Evolutionary conservation across 2,113 vertebrate species (phyloP), one percentile per base, ranked within the genome.

Genomic region (Tapirus terrestris): DNA sequence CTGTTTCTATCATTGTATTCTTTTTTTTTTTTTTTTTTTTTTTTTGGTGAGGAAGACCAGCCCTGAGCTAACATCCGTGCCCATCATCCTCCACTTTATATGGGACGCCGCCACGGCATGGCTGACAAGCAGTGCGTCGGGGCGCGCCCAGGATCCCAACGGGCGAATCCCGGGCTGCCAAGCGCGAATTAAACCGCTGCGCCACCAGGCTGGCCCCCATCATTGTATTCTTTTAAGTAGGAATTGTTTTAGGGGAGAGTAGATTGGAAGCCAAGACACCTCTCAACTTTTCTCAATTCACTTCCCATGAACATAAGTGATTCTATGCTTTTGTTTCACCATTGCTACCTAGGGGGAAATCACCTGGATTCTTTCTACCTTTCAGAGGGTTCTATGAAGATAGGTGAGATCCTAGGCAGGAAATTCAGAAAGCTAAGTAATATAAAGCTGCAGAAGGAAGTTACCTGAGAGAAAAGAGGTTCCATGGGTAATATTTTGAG

Each of bases 391-490:
- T 27, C 80, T 76, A 13, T 61, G 77, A 96, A 18, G 79, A 48
- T 23, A 75, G n/a, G 89, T 36, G 36, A 92, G 43, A 92, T 89
- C 73, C n/a, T 79, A 76, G 65, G 48, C 27, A 92, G 51, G 20
- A 89, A 89, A 25, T 85, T 86, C 33, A 86, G 65, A 68, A 89
- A 89, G 25, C 36, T 33, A 13, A 95, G 13, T 85, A 91, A 89
- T 76, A 83, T 33, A 88, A 80, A 84, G 43, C 43, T 21, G 29
- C 48, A 75, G 81, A 72, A 86, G 43, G 23, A 85, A 86, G 25
- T 51, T 79, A 76, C 45, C 63, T 90, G 60, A 96, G 67, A 63
- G 43, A 85, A 83, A 67, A 96, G 29, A 82, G 20, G 92, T 93
- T 70, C 43, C 43, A 65, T 36, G 33, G 53, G 56, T 43, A 68